Percentiles rank a stretch among this genome's conserved stretches.
Evolutionary conservation across 2,113 vertebrate genomes (phyloP).

Genomic region (Phrynocephalus versicolor): DNA sequence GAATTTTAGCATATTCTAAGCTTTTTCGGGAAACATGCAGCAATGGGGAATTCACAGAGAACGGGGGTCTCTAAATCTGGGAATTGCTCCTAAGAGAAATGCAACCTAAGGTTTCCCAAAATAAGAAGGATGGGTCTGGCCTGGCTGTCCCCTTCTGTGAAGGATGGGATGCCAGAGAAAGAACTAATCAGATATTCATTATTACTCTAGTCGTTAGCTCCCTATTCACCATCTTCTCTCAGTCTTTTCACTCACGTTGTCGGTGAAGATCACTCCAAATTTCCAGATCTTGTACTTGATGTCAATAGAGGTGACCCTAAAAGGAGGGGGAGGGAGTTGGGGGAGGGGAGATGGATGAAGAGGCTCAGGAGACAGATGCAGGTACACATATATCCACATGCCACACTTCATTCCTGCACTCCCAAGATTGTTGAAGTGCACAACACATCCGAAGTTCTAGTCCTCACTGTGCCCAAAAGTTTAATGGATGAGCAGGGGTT

Average conservation of each 20-base stretch:
- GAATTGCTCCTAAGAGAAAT: background rate
- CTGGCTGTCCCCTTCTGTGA: background rate
- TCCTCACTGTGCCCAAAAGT: background rate
- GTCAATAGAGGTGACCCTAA: constrained; percentile 89
- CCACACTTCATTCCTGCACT: no score
- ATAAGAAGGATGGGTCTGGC: background rate
- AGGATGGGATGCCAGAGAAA: no score
- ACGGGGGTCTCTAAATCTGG: no score
- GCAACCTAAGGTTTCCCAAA: background rate
- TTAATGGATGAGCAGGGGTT: background rate
- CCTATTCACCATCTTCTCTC: background rate
- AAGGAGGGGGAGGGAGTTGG: background rate
- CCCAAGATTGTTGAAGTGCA: background rate
- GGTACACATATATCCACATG: no score
- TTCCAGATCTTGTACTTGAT: constrained; percentile 97
- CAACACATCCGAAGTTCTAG: background rate
- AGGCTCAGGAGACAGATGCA: no score
- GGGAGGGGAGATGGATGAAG: no score
- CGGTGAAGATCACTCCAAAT: constrained; percentile 91
- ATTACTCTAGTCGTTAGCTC: no score
- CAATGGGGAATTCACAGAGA: no score
- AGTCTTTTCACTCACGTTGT: constrained; percentile 82
- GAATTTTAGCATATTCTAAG: background rate
- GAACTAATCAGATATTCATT: no score
- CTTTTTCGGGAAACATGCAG: background rate